phyloP scores from a whole-genome alignment of 2,888 invertebrate species.

The Chalcis sispes region DNA sequence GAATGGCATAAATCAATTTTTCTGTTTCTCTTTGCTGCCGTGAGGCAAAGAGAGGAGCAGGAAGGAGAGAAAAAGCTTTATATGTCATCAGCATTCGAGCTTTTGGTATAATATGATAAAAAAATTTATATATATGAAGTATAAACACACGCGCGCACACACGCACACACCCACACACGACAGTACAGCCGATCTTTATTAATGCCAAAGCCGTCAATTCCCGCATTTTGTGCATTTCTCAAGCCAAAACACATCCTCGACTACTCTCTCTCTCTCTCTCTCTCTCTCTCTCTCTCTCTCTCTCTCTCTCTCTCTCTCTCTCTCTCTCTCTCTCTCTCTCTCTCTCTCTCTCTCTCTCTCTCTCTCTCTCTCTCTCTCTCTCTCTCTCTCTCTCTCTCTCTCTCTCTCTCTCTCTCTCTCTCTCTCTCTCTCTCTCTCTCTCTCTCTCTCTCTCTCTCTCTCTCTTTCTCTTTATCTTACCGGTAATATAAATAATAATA shows the following conservation, averaged over 20 bases:
- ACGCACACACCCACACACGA: neutral
- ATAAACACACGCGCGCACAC: neutral
- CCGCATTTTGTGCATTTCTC: conserved; percentile 10
- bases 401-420: too few relatives aligned
- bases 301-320: too few relatives aligned
- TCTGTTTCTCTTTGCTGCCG: conserved; percentile 22
- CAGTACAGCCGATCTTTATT: conserved; percentile 44
- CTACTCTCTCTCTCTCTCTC: too few relatives aligned
- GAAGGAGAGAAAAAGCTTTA: conserved; percentile 32
- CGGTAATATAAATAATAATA: too few relatives aligned
- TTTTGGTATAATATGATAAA: conserved; percentile 5
- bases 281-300: too few relatives aligned
- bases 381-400: too few relatives aligned
- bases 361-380: too few relatives aligned
- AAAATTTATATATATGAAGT: conserved; percentile 8
- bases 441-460: too few relatives aligned
- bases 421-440: too few relatives aligned
- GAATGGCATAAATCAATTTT: conserved; percentile 51
- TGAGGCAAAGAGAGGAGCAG: neutral
- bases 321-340: too few relatives aligned
- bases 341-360: too few relatives aligned
- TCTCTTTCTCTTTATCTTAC: too few relatives aligned
- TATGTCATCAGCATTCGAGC: conserved; percentile 47
- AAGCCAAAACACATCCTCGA: neutral
- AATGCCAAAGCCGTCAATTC: conserved; percentile 39